phyloP scores from a whole-genome alignment of 2,797 vertebrate species.

The Hyperoplus lanceolatus region DNA sequence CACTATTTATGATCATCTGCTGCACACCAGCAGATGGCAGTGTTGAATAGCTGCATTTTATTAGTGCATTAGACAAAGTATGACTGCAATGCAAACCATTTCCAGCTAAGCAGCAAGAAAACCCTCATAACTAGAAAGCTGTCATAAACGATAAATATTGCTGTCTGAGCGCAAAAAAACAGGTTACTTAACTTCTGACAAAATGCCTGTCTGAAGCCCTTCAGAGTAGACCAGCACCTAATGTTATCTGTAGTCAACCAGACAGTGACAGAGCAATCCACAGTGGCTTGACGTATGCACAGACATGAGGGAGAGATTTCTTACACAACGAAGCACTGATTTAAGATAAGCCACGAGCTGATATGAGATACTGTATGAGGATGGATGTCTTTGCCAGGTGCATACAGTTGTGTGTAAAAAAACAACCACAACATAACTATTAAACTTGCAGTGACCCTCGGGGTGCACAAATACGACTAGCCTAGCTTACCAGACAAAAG shows the following conservation, averaged over 20 bases:
- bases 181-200: constrained; percentile 40
- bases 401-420: neutral
- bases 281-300: constrained; percentile 24
- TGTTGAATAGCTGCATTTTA: constrained; percentile 68
- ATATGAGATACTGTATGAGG: constrained; percentile 24
- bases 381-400: constrained; percentile 4
- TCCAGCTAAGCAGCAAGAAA: constrained; percentile 41
- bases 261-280: constrained; percentile 17
- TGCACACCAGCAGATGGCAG: constrained; percentile 82
- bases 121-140: constrained; percentile 1
- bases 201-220: constrained; percentile 30
- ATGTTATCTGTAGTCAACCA: neutral
- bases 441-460: constrained; percentile 12
- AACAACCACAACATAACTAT: neutral
- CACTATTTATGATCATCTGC: neutral
- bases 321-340: constrained; percentile 42
- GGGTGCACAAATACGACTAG: neutral
- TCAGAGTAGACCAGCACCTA: constrained; percentile 14
- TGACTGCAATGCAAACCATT: constrained; percentile 50
- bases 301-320: constrained; percentile 30
- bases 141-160: constrained; percentile 55
- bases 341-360: constrained; percentile 39
- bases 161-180: constrained; percentile 41
- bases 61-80: constrained; percentile 20
- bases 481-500: constrained; percentile 3